Base-by-base conservation (phyloP, 2,888 invertebrate species). In the Drosophila nigricruria region DNA sequence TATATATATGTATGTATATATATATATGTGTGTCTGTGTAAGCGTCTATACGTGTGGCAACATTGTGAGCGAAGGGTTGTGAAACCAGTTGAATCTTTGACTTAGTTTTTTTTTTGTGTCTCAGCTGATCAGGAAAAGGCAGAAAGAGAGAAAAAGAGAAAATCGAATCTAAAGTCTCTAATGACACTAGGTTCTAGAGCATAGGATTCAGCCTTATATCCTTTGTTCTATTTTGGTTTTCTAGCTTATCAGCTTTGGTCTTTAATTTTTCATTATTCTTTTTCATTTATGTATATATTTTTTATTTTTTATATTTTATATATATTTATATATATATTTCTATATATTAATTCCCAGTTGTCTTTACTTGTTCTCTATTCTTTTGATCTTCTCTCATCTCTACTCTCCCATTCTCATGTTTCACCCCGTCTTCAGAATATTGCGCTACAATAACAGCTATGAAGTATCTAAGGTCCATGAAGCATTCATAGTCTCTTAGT, bases 41-140 rank as follows among this genome's bases (percentile, higher is more conserved):
- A 27, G 30, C n/a, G 16, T 45, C 34, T 23, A 47, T 30, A 43
- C 34, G 32, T 32, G 40, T 42, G 61, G 60, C 61, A 82, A 84
- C 73, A 70, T 66, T 70, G 80, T 76, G 65, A 58, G 54, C 45
- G 36, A 81, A 70, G 78, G 78, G 81, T 77, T 81, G 76, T 47
- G 45, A 67, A 62, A 77, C 87, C 89, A 82, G 88, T 84, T 84
- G 89, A 88, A 83, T 86, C 70, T 72, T 60, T 62, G 58, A 43
- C 63, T 81, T 72, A 53, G 52, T 64, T 70, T 64, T 64, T 70
- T 64, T 68, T 61, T 61, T 25, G 52, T 69, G 34, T 53, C 43
- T 49, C 79, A 83, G 89, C 87, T 77, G 84, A 77, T 89, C 82
- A 53, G n/a, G n/a, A n/a, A n/a, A n/a, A n/a, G n/a, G n/a, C n/a